Evolutionary conservation across 2,113 vertebrate genomes (phyloP).

Genomic region (Planiliza haematocheilus): DNA sequence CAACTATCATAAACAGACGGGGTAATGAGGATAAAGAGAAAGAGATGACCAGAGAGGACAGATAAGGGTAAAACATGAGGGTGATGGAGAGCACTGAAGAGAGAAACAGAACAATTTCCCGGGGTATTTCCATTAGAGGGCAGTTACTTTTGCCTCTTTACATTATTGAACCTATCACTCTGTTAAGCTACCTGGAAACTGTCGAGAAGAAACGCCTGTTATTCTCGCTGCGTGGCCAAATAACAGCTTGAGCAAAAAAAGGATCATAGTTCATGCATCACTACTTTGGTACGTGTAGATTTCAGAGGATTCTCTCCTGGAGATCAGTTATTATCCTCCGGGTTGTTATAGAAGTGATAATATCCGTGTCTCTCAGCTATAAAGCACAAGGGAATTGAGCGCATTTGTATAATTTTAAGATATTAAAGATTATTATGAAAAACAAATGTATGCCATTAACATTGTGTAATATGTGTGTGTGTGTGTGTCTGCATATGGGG

Average conservation of each 20-base stretch:
- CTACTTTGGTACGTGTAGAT: constrained; percentile 5
- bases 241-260: constrained; percentile 34
- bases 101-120: constrained; percentile 30
- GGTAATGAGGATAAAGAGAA: constrained; percentile 41
- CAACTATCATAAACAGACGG: constrained; percentile 42
- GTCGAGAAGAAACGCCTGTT: constrained; percentile 27
- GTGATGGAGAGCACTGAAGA: constrained; percentile 18
- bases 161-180: constrained; percentile 16
- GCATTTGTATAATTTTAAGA: background rate
- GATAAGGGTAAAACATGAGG: constrained; percentile 33
- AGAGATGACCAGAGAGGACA: constrained; percentile 21
- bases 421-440: background rate
- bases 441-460: background rate
- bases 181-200: constrained; percentile 36
- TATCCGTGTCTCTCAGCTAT: constrained; percentile 5
- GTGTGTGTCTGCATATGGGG: constrained; percentile 7
- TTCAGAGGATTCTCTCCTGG: constrained; percentile 1
- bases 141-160: constrained; percentile 37
- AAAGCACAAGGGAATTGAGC: background rate
- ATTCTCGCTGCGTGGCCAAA: constrained; percentile 23
- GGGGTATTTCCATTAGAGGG: constrained; percentile 10
- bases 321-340: background rate
- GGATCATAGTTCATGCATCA: constrained; percentile 10
- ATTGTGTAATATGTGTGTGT: constrained; percentile 1
- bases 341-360: background rate